These are phyloP conservation scores for Amphipyra tragopoginis DNA, from an alignment of 2,888 invertebrate species.

Conservation along the genomic window DNA sequence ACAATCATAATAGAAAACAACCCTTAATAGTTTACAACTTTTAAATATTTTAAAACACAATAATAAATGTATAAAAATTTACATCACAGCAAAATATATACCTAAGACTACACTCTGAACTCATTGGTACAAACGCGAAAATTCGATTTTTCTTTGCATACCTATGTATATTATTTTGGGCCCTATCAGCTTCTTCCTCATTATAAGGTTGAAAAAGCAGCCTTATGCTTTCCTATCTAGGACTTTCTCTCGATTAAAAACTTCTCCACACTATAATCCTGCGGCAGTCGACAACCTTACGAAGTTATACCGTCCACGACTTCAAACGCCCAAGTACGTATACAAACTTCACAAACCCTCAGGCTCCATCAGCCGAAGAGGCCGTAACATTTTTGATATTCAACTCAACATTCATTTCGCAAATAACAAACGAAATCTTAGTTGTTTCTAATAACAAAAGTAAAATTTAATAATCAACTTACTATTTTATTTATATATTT, in stretches of 20 bases:
- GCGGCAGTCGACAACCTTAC: too few relatives aligned
- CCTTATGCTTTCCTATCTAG: too few relatives aligned
- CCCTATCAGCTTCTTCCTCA: too few relatives aligned
- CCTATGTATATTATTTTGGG: too few relatives aligned
- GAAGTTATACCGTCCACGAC: too few relatives aligned
- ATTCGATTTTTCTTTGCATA: neutral
- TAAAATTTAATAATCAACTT: neutral
- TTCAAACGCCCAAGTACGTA: too few relatives aligned
- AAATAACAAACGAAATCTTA: constrained; percentile 21
- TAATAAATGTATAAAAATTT: constrained; percentile 31
- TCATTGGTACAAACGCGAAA: neutral
- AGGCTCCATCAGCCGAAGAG: constrained; percentile 1
- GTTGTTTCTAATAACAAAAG: constrained; percentile 1
- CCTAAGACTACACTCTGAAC: constrained; percentile 2
- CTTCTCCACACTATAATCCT: too few relatives aligned
- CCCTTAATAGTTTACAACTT: constrained; percentile 66
- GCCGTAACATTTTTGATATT: neutral
- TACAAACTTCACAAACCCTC: neutral
- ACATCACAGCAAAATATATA: constrained; percentile 66
- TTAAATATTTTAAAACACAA: constrained; percentile 57
- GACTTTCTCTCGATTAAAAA: too few relatives aligned
- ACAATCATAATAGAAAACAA: constrained; percentile 59
- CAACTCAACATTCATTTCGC: constrained; percentile 5
- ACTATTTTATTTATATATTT: neutral
- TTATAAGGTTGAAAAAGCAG: too few relatives aligned